phyloP scores from a whole-genome alignment of 2,113 vertebrate genomes.

The Osmerus eperlanus region DNA sequence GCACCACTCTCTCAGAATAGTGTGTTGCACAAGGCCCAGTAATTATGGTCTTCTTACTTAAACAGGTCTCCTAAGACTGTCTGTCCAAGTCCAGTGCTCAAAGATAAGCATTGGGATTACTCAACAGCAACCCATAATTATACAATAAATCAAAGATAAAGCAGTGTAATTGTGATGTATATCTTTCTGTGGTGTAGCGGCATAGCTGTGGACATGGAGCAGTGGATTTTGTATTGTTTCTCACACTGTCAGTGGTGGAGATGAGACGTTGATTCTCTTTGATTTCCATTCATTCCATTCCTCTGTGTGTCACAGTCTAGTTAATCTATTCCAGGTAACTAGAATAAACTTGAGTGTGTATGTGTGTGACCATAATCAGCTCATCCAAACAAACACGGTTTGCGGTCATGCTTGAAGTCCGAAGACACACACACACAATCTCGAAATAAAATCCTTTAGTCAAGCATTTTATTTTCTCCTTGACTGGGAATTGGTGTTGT shows the following conservation, averaged over 20 bases:
- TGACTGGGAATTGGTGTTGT: not conserved
- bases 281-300: slow-evolving; percentile 26
- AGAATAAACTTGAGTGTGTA: not conserved
- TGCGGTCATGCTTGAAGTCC: not conserved
- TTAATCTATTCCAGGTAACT: slow-evolving; percentile 39
- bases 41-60: slow-evolving; percentile 70
- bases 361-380: slow-evolving; percentile 12
- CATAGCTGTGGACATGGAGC: slow-evolving; percentile 12
- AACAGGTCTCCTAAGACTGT: slow-evolving; percentile 59
- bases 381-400: slow-evolving; percentile 5
- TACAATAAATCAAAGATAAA: slow-evolving; percentile 50
- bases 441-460: not conserved
- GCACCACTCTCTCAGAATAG: slow-evolving; percentile 23
- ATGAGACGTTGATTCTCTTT: slow-evolving; percentile 22
- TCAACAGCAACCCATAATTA: slow-evolving; percentile 37
- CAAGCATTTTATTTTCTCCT: slow-evolving; percentile 9
- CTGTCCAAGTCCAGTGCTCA: slow-evolving; percentile 53
- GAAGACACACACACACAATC: slow-evolving; percentile 3
- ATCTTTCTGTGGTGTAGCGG: slow-evolving; percentile 39
- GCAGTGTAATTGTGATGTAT: slow-evolving; percentile 51
- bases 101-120: slow-evolving; percentile 40
- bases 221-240: not conserved
- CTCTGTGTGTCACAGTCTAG: slow-evolving; percentile 34
- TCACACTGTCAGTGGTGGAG: slow-evolving; percentile 23
- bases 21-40: slow-evolving; percentile 63